Base-by-base conservation (phyloP, 2,888 invertebrate genomes). In the Sabatieria punctata region DNA sequence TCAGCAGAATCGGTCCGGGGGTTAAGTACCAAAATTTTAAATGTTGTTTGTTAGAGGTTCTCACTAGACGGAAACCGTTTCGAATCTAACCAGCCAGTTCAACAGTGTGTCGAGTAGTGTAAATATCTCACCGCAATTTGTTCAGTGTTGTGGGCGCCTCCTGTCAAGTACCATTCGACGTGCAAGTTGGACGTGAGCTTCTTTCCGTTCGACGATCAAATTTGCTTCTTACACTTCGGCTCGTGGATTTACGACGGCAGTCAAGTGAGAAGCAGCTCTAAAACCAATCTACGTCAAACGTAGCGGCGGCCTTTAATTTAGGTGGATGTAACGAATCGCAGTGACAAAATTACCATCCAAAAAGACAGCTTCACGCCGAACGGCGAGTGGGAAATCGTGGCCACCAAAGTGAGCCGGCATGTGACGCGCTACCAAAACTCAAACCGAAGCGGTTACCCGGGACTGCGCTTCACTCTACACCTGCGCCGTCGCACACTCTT, bases 191-290 rank as follows among this genome's bases (percentile, higher is more conserved):
- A 70, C 53, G 69, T 70, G 49, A 72, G 72, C n/a, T 73, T 70
- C 56, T 74, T 74, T 58, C 74, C 74, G 2, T 74, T 74, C 55
- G 74, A 74, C 57, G 73, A 74, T 55, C 74, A 74, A 57, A 65
- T 63, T 24, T 74, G 74, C 56, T 66, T 61, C 45, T 62, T 74
- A 57, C 71, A 72, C 51, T 69, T 73, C 51, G 72, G 72, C 4
- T 71, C 71, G 1, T 73, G 72, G 72, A 68, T 70, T 4, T 72
- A 71, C 55, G 71, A 72, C 51, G 71, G 71, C 0, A 65, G 64
- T 40, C 70, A 71, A 58, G 67, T 65, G 23, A 47, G 26, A 38
- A 19, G n/a, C n/a, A n/a, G n/a, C n/a, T n/a, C n/a, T n/a, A n/a
- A n/a, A n/a, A n/a, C n/a, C n/a, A n/a, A n/a, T n/a, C n/a, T n/a